Conservation (phyloP, 2,797 vertebrate species). For the Rallus crepitans region DNA sequence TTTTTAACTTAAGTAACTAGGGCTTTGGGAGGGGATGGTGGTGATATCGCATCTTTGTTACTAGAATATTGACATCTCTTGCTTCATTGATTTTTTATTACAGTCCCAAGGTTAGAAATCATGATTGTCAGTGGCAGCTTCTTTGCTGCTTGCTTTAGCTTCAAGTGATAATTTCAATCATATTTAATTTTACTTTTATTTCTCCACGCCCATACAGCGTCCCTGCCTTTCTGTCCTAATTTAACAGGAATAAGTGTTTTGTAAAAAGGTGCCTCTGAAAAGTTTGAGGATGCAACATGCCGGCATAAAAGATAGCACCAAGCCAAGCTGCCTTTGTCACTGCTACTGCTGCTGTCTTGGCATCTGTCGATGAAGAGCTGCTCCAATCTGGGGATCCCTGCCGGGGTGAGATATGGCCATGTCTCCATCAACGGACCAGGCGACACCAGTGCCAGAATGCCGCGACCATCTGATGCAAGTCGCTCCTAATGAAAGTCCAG, state of each 20-base stretch:
- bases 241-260: not conserved
- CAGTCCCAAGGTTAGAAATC: constrained; percentile 84
- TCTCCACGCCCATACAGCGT: not conserved
- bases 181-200: constrained; percentile 73
- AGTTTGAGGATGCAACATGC: constrained; percentile 72
- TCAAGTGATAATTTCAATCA: constrained; percentile 80
- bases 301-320: constrained; percentile 81
- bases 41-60: constrained; percentile 77
- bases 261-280: constrained; percentile 63
- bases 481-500: constrained; percentile 99
- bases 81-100: constrained; percentile 95
- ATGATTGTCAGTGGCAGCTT: constrained; percentile 81
- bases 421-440: constrained; percentile 79
- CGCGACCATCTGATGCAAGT: constrained; percentile 96
- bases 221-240: not conserved
- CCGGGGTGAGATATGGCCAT: constrained; percentile 84
- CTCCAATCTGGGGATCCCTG: constrained; percentile 72
- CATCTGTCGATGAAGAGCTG: constrained; percentile 86
- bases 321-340: constrained; percentile 73
- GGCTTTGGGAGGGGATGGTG: not conserved
- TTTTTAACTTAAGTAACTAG: not conserved
- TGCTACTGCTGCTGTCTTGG: constrained; percentile 78
- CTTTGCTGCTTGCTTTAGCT: constrained; percentile 82
- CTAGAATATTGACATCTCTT: constrained; percentile 86
- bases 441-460: constrained; percentile 86